Conservation (phyloP, 2,797 vertebrate genomes). For the Heliangelus exortis region DNA sequence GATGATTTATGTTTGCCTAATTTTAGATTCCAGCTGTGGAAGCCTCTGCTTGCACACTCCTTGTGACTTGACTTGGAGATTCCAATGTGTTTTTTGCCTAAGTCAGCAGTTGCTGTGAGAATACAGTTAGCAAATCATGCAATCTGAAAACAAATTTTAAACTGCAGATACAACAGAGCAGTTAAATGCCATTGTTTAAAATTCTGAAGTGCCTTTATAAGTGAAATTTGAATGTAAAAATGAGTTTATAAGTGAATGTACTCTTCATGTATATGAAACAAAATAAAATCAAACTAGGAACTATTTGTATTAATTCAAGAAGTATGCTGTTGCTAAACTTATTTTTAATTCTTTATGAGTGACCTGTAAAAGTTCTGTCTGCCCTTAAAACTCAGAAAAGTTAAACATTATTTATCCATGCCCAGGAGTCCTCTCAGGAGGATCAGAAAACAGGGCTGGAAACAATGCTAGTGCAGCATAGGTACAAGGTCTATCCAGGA, state of each 20-base stretch:
- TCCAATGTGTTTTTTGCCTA: neutral
- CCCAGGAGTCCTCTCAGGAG: neutral
- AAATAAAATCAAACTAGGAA: neutral
- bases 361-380: neutral
- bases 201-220: neutral
- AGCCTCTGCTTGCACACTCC: neutral
- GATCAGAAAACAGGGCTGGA: neutral
- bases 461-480: neutral
- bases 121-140: neutral
- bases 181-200: neutral
- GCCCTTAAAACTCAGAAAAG: neutral
- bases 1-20: neutral
- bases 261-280: neutral
- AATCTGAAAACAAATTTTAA: constrained; percentile 4
- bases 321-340: neutral
- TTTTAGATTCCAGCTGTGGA: neutral
- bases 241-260: neutral
- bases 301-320: neutral
- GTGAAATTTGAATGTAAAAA: neutral
- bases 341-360: neutral
- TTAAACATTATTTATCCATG: neutral
- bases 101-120: neutral
- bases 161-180: neutral
- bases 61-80: neutral
- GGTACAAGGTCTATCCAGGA: neutral